These are phyloP conservation scores for Scrobipalpa atriplicella DNA, from an alignment of 2,888 invertebrate species.

Conservation along the genomic window DNA sequence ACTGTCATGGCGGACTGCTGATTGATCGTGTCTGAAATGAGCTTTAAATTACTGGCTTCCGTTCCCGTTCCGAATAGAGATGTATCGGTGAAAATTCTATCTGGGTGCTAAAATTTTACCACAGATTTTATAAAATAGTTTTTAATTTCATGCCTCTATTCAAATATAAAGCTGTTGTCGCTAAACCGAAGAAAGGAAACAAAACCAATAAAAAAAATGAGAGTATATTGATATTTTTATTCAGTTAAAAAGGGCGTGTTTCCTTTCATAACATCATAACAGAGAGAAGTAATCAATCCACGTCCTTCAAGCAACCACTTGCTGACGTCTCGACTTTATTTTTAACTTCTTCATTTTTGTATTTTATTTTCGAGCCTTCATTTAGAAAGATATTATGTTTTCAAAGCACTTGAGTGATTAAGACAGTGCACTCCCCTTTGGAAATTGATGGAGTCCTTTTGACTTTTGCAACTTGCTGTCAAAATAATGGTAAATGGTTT, in stretches of 20 bases:
- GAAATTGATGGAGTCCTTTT: not conserved
- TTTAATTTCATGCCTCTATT: no score
- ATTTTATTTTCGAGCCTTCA: conserved; percentile 33
- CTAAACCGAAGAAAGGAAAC: no score
- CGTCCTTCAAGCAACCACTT: conserved; percentile 31
- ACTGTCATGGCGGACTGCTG: conserved; percentile 44
- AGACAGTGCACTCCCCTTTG: conserved; percentile 14
- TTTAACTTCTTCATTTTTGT: conserved; percentile 36
- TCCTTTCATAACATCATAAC: conserved; percentile 39
- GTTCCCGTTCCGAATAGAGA: conserved; percentile 51
- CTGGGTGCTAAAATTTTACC: not conserved
- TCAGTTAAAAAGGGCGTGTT: no score
- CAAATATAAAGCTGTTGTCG: no score
- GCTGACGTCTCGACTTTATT: conserved; percentile 36
- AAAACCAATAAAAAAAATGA: no score
- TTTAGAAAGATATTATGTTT: conserved; percentile 35
- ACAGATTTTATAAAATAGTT: no score
- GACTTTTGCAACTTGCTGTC: not conserved
- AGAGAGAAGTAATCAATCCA: conserved; percentile 39
- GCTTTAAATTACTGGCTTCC: conserved; percentile 57
- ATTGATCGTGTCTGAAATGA: conserved; percentile 58
- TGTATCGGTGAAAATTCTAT: conserved; percentile 32
- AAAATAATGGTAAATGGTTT: not conserved
- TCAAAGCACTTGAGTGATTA: conserved; percentile 34
- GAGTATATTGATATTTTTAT: no score